Evolutionary conservation across 2,113 vertebrate genomes (phyloP), one percentile per base, ranked within the genome.

Genomic region (Suricata suricatta): DNA sequence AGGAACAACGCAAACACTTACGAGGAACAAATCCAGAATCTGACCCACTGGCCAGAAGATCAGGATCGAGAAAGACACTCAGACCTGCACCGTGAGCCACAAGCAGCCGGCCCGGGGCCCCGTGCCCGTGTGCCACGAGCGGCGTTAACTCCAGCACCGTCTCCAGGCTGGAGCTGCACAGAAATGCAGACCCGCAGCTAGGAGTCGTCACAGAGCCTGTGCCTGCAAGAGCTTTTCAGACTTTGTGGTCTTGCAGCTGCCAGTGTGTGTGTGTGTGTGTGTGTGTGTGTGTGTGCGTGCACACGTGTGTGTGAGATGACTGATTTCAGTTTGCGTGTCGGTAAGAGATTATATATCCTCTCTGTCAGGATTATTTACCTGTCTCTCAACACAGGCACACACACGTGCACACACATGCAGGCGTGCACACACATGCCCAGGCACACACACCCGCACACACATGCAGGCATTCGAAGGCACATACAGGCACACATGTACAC

Each of bases 141-240:
- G 2, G 3, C 17, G 38, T 4, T 14, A 14, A 12, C 13, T 13
- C 50, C 50, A 14, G n/a, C 2, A 0, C 1, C 10, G 33, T 7
- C 77, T n/a, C 13, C 2, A 69, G 41, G 14, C 16, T 16, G 44
- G 64, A 41, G 27, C 7, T 4, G 7, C 77, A 33, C 16, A 57
- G 47, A 92, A 7, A 82, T 23, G n/a, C 44, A 68, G 35, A 38
- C 38, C 31, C 27, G 31, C 38, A 68, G 57, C 74, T 38, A 31
- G 3, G 29, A 15, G 8, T 35, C 1, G 31, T 52, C 76, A 50
- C 15, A 9, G 31, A n/a, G 41, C 52, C 44, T 80, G 52, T 52
- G 74, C 44, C 44, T 38, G 33, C 79, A 68, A 52, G 74, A 80
- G 14, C 13, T 52, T 35, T 31, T 38, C 74, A 88, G 23, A 9